Conservation (phyloP, 2,797 vertebrate species). For the Anabas testudineus region DNA sequence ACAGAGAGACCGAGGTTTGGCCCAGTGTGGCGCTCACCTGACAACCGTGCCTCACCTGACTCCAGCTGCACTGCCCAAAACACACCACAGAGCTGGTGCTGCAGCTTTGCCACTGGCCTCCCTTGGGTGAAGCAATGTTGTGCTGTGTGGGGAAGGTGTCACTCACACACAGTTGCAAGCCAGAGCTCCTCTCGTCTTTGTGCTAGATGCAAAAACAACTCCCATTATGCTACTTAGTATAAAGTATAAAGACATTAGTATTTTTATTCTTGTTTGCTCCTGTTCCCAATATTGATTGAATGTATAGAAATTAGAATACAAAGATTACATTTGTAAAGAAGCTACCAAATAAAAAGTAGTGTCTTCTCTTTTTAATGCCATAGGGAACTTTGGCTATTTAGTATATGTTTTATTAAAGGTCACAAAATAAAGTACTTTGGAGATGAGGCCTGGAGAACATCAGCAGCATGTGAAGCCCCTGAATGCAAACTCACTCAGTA, state of each 20-base stretch:
- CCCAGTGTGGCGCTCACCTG: conserved; percentile 76
- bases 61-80: conserved; percentile 58
- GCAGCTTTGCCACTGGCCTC: conserved; percentile 46
- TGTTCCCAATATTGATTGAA: background rate
- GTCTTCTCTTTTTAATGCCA: background rate
- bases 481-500: background rate
- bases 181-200: conserved; percentile 25
- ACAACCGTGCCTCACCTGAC: conserved; percentile 72
- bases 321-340: too few relatives aligned
- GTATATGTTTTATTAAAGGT: too few relatives aligned
- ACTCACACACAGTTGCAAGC: conserved; percentile 40
- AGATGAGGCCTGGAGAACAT: too few relatives aligned
- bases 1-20: conserved; percentile 60
- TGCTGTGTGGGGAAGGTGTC: conserved; percentile 53
- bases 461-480: background rate
- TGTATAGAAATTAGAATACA: background rate
- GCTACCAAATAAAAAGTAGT: too few relatives aligned
- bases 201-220: conserved; percentile 1
- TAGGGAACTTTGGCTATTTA: background rate
- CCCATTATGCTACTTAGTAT: background rate
- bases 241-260: background rate
- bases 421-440: too few relatives aligned
- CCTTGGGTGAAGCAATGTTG: conserved; percentile 46
- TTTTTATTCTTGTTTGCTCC: background rate
- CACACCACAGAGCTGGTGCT: conserved; percentile 41